phyloP scores from a whole-genome alignment of 2,888 invertebrate species.

The Clostera curtula region DNA sequence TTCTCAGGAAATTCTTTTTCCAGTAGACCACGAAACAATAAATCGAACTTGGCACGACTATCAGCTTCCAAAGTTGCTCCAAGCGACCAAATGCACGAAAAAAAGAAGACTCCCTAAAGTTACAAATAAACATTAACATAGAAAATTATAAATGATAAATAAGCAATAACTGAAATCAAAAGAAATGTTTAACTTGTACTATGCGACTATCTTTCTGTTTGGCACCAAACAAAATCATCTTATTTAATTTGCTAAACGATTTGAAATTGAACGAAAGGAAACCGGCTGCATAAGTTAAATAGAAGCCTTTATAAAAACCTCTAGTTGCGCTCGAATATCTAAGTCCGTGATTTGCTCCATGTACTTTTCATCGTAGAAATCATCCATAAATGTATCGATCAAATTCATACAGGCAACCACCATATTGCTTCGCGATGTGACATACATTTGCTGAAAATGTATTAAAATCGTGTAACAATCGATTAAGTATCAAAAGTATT shows the following conservation, averaged over 20 bases:
- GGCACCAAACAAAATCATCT: too few species aligned
- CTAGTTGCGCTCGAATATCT: constrained; percentile 89
- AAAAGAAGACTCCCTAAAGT: constrained; percentile 90
- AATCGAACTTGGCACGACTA: constrained; percentile 84
- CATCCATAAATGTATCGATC: constrained; percentile 91
- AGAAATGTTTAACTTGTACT: too few species aligned
- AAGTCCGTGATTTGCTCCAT: constrained; percentile 82
- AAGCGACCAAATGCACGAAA: constrained; percentile 93
- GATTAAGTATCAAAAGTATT: too few species aligned
- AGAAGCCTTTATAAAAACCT: too few species aligned
- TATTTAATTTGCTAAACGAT: too few species aligned
- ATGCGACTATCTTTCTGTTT: too few species aligned
- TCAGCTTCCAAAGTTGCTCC: constrained; percentile 86
- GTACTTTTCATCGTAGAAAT: constrained; percentile 86
- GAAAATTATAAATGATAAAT: not conserved
- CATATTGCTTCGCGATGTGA: constrained; percentile 91
- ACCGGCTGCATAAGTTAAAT: too few species aligned
- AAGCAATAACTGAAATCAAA: too few species aligned
- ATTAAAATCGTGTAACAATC: too few species aligned
- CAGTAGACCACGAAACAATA: constrained; percentile 85
- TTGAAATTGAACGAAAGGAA: too few species aligned
- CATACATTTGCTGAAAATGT: constrained; percentile 83
- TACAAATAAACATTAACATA: constrained; percentile 4
- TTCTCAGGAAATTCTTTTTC: constrained; percentile 87
- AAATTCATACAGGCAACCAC: constrained; percentile 87